Evolutionary conservation across 2,113 vertebrate species (phyloP).

Genomic region (Hydrochoerus hydrochaeris): DNA sequence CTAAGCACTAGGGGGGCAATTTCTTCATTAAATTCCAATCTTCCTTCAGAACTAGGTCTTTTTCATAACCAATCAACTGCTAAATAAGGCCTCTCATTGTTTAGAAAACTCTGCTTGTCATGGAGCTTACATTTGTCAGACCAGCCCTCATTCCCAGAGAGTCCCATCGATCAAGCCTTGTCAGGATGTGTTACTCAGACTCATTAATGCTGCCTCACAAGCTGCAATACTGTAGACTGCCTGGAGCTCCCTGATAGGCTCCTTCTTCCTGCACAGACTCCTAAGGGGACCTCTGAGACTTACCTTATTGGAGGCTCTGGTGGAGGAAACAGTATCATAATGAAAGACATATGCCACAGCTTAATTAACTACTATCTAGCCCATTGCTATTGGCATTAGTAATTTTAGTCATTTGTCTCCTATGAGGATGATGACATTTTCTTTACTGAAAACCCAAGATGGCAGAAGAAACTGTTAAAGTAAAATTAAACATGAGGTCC

Average conservation of each 20-base stretch:
- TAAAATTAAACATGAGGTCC: background rate
- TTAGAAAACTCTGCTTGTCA: conserved; percentile 74
- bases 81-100: conserved; percentile 68
- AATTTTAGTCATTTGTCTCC: conserved; percentile 66
- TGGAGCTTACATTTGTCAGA: conserved; percentile 60
- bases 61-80: conserved; percentile 69
- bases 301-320: conserved; percentile 45
- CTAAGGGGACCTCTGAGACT: conserved; percentile 62
- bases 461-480: conserved; percentile 22
- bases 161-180: conserved; percentile 63
- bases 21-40: conserved; percentile 24
- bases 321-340: conserved; percentile 60
- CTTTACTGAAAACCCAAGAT: conserved; percentile 45
- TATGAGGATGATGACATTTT: conserved; percentile 31
- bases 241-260: conserved; percentile 31
- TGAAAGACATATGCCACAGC: conserved; percentile 60
- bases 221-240: background rate
- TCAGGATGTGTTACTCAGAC: conserved; percentile 68
- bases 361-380: conserved; percentile 57
- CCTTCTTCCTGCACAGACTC: conserved; percentile 26
- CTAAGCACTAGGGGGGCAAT: background rate
- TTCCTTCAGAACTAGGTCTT: conserved; percentile 12
- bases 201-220: conserved; percentile 69
- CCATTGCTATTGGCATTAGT: conserved; percentile 4
- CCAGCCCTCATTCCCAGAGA: background rate